Evolutionary conservation across 2,113 vertebrate genomes (phyloP).

Genomic region (Coptodon rendalli): DNA sequence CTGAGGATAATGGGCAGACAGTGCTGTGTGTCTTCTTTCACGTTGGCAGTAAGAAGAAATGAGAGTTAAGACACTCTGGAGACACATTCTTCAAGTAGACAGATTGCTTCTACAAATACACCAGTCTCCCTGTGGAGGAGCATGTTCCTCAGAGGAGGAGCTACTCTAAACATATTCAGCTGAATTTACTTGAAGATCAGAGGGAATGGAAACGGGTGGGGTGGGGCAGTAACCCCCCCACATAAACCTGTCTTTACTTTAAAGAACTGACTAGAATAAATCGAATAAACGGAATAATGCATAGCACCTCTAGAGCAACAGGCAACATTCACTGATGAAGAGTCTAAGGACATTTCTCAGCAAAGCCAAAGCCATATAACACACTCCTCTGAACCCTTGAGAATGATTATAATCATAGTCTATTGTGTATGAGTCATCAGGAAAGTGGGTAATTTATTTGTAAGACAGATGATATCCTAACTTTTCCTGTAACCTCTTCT

Average conservation of each 20-base stretch:
- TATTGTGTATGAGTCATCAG: slow-evolving; percentile 32
- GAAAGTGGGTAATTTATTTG: slow-evolving; percentile 29
- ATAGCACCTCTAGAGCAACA: not conserved
- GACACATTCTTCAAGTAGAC: slow-evolving; percentile 50
- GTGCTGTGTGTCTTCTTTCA: slow-evolving; percentile 36
- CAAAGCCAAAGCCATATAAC: not conserved
- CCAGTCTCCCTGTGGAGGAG: slow-evolving; percentile 29
- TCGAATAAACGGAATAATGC: not conserved
- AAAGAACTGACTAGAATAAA: slow-evolving; percentile 18
- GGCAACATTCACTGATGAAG: not conserved
- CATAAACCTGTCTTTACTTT: slow-evolving; percentile 26
- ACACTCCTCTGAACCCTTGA: not conserved
- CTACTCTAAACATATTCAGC: slow-evolving; percentile 21
- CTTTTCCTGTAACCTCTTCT: not conserved
- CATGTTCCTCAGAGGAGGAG: slow-evolving; percentile 31
- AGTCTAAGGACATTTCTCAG: slow-evolving; percentile 2
- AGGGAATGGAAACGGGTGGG: not conserved
- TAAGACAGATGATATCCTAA: not conserved
- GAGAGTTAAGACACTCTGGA: slow-evolving; percentile 51
- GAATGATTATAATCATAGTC: slow-evolving; percentile 35
- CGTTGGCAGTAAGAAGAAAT: slow-evolving; percentile 31
- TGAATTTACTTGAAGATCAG: slow-evolving; percentile 37
- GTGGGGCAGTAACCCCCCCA: not conserved
- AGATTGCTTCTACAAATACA: slow-evolving; percentile 58
- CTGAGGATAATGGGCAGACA: slow-evolving; percentile 35